These are phyloP conservation scores for Drosophila gunungcola DNA, from an alignment of 1,140 invertebrate genomes.

Conservation along the genomic window DNA sequence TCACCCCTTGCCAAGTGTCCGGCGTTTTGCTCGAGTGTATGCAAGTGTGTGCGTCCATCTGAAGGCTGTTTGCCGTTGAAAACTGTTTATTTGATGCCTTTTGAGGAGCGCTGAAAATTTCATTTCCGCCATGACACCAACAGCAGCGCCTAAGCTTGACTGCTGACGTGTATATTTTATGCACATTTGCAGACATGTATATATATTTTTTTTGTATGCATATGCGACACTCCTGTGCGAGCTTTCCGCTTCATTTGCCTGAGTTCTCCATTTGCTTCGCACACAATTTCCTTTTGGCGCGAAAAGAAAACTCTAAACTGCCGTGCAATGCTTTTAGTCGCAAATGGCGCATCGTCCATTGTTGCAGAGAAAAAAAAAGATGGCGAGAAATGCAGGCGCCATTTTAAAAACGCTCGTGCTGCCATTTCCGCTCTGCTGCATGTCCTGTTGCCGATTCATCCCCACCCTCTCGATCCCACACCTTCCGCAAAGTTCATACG, in stretches of 20 bases:
- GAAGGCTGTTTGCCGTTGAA: slow-evolving; percentile 46
- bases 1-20: slow-evolving; percentile 57
- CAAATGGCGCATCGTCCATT: slow-evolving; percentile 61
- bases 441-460: slow-evolving; percentile 46
- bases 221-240: slow-evolving; percentile 44
- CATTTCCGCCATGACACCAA: slow-evolving; percentile 70
- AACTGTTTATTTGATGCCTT: slow-evolving; percentile 63
- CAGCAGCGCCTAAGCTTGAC: slow-evolving; percentile 35
- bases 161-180: slow-evolving; percentile 16
- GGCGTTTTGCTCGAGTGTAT: slow-evolving; percentile 64
- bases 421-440: slow-evolving; percentile 67
- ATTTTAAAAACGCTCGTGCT: slow-evolving; percentile 65
- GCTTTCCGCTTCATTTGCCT: slow-evolving; percentile 70
- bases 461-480: neutral
- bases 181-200: slow-evolving; percentile 12
- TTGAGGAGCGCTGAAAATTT: slow-evolving; percentile 63
- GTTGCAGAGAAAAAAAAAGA: slow-evolving; percentile 38
- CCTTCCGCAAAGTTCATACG: slow-evolving; percentile 29
- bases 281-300: slow-evolving; percentile 71
- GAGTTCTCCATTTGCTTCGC: slow-evolving; percentile 19
- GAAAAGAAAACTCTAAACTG: slow-evolving; percentile 59
- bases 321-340: slow-evolving; percentile 58
- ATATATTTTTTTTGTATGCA: slow-evolving; percentile 35
- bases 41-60: slow-evolving; percentile 15
- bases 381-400: slow-evolving; percentile 57